phyloP scores from a whole-genome alignment of 1,140 invertebrate genomes.

The Drosophila repletoides region DNA sequence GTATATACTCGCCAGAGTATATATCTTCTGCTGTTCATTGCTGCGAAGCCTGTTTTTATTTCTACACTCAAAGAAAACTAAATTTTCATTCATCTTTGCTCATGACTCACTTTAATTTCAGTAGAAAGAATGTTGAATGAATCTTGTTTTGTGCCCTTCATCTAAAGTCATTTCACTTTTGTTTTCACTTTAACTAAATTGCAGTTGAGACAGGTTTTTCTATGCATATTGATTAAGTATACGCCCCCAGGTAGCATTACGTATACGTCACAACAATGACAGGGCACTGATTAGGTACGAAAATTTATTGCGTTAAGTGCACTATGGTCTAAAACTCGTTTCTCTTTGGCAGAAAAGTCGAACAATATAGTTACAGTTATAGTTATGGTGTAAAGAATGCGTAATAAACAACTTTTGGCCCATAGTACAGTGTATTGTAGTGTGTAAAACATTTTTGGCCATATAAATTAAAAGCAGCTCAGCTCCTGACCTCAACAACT shows the following conservation, averaged over 20 bases:
- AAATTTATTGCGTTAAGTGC: conserved; percentile 73
- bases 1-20: neutral
- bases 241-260: conserved; percentile 53
- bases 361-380: too few species aligned
- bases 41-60: too few species aligned
- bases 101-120: neutral
- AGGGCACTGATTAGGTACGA: conserved; percentile 48
- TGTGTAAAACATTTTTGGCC: conserved; percentile 36
- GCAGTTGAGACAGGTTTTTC: neutral
- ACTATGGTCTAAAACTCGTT: too few species aligned
- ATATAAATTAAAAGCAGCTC: conserved; percentile 79
- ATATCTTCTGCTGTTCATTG: neutral
- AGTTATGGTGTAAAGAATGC: too few species aligned
- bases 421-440: neutral
- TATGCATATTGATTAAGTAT: conserved; percentile 10
- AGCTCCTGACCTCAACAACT: conserved; percentile 48
- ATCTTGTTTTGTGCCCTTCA: too few species aligned
- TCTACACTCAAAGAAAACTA: too few species aligned
- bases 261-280: conserved; percentile 40
- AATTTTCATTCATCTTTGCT: neutral
- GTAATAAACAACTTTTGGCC: too few species aligned
- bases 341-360: too few species aligned
- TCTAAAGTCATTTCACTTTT: neutral
- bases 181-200: neutral
- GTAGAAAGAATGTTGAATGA: too few species aligned